phyloP scores from a whole-genome alignment of 92 coral and sea anemone species.

The Scolanthus callimorphus region DNA sequence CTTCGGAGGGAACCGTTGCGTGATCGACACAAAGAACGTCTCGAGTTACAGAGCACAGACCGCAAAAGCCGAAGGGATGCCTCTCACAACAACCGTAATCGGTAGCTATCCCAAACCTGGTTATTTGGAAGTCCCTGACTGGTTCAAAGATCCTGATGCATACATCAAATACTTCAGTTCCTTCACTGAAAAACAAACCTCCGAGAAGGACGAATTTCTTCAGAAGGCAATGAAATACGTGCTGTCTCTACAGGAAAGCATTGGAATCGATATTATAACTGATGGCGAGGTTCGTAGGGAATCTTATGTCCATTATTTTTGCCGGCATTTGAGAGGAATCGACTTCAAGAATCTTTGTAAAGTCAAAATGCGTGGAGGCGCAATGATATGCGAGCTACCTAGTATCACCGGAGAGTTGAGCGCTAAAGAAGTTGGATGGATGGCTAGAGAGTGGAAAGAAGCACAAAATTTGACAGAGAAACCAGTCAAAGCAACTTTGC shows the following conservation, averaged over 20 bases:
- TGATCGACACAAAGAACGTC: too few relatives aligned
- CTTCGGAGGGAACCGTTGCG: too few relatives aligned
- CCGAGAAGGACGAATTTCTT: constrained; percentile 16
- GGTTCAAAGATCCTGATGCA: constrained; percentile 34
- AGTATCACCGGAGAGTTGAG: constrained; percentile 49
- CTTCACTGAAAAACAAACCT: background rate
- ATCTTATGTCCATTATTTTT: constrained; percentile 65
- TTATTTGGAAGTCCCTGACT: constrained; percentile 64
- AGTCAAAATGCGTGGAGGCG: constrained; percentile 51
- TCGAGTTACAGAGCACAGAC: too few relatives aligned
- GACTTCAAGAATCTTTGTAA: constrained; percentile 54
- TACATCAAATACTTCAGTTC: constrained; percentile 29
- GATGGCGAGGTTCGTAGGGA: constrained; percentile 90
- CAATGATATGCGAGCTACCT: constrained; percentile 49
- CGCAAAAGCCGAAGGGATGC: too few relatives aligned
- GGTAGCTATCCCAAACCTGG: constrained; percentile 83
- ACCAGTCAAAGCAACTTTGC: constrained; percentile 79
- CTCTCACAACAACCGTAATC: constrained; percentile 71
- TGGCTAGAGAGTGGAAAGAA: constrained; percentile 66
- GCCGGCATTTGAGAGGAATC: constrained; percentile 75
- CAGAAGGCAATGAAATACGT: constrained; percentile 56
- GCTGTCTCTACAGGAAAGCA: constrained; percentile 32
- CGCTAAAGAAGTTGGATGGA: constrained; percentile 49
- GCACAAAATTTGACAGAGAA: constrained; percentile 42
- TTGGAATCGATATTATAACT: constrained; percentile 77